These are phyloP conservation scores for Furcifer pardalis DNA, from an alignment of 2,797 vertebrate species.

Conservation along the genomic window DNA sequence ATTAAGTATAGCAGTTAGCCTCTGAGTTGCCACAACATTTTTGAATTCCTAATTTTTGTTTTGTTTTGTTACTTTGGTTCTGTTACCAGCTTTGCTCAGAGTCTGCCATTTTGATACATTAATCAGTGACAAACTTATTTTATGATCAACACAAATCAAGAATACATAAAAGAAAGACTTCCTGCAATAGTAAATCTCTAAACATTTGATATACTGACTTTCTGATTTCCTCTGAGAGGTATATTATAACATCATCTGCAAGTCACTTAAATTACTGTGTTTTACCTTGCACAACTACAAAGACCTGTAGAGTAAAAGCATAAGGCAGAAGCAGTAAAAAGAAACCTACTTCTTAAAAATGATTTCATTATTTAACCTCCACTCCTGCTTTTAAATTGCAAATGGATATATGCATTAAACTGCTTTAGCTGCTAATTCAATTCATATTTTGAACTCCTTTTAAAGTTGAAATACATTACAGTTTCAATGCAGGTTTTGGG, in stretches of 20 bases:
- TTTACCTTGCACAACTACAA: conserved; percentile 25
- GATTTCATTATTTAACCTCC: conserved; percentile 41
- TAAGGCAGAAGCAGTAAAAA: conserved; percentile 28
- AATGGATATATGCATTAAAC: conserved; percentile 54
- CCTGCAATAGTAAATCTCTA: conserved; percentile 4
- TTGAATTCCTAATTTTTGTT: too few relatives aligned
- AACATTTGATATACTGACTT: conserved; percentile 11
- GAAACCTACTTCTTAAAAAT: conserved; percentile 4
- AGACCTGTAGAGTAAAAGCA: neutral
- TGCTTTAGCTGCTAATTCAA: conserved; percentile 49
- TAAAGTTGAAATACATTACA: conserved; percentile 32
- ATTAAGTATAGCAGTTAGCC: too few relatives aligned
- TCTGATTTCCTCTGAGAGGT: conserved; percentile 26
- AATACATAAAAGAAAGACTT: conserved; percentile 30
- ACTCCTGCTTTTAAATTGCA: conserved; percentile 27
- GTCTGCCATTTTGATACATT: neutral
- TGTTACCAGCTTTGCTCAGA: neutral
- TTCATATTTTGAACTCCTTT: conserved; percentile 54
- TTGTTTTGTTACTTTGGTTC: too few relatives aligned
- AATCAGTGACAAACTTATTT: conserved; percentile 3
- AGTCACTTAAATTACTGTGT: conserved; percentile 28
- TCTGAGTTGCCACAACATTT: too few relatives aligned
- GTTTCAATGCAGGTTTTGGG: conserved; percentile 10
- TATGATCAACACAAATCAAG: neutral
- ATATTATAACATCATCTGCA: neutral